Base-by-base conservation (phyloP, 2,113 vertebrate genomes). In the Potamarius usumacintae region DNA sequence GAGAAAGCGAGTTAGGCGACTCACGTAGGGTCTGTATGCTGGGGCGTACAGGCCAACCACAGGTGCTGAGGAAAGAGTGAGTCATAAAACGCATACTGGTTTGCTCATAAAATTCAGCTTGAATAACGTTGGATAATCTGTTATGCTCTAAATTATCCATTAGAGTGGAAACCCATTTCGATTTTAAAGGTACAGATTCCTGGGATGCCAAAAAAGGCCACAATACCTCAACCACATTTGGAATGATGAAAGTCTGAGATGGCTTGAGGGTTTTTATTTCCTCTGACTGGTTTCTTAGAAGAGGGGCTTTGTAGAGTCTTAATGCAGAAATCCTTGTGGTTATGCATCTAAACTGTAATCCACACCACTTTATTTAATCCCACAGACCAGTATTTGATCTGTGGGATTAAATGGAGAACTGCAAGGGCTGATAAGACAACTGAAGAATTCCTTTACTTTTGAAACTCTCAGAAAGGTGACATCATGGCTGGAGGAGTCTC, bases 41-140 rank as follows among this genome's bases (percentile, higher is more conserved):
- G 95, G 94, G 93, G 95, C 94, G 91, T 95, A 94, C 94, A 93
- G 94, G 93, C 87, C 74, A 82, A 87, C 92, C 93, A 94, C 96
- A 97, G 96, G 96, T 97, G 96, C 96, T 96, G 53, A 74, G 67
- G 65, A 82, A 67, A 57, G 11, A 71, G 30, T 82, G 53, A 72
- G 79, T 82, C 86, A 82, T 82, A 72, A 87, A 87, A 82, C 17
- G 52, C 85, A 50, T 53, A 72, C 63, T 27, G 78, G 65, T 52
- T 71, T 81, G 79, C 67, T 67, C 42, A 18, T 87, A 87, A 87
- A 82, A 87, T 62, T 82, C 79, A 62, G 65, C 55, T 87, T 72
- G 34, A 82, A 62, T 87, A 82, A 62, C 48, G 5, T 14, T n/a
- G 65, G 69, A 62, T 87, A 62, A 87, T 62, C 79, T 82, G 53